These are phyloP conservation scores for Vireo griseus DNA, from an alignment of 2,797 vertebrate genomes.

Conservation along the genomic window DNA sequence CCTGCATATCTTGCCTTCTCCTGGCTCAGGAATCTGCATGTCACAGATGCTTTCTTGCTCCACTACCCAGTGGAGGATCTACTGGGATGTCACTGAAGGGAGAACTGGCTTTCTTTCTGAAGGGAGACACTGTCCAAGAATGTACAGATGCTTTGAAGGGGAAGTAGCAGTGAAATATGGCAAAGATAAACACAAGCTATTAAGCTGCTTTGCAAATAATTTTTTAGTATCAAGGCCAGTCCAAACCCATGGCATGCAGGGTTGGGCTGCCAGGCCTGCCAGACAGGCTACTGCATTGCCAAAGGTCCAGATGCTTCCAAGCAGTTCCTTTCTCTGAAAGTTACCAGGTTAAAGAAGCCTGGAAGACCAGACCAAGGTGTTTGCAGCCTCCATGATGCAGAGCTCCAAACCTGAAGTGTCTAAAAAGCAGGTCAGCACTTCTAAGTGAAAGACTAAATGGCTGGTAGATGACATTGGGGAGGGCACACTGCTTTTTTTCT, in stretches of 20 bases:
- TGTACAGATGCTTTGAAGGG: neutral
- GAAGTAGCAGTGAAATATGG: neutral
- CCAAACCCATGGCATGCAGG: neutral
- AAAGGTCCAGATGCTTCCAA: neutral
- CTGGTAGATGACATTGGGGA: neutral
- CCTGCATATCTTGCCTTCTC: conserved; percentile 5
- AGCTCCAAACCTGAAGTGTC: neutral
- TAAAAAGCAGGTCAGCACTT: neutral
- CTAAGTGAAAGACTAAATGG: neutral
- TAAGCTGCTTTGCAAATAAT: neutral
- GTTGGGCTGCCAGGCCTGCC: neutral
- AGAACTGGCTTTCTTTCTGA: neutral
- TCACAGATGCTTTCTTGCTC: neutral
- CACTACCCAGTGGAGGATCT: neutral
- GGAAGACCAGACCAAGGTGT: neutral
- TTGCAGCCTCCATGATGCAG: neutral
- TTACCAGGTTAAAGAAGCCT: neutral
- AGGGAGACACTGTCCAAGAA: neutral
- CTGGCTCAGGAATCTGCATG: neutral
- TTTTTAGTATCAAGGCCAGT: neutral
- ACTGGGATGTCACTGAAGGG: neutral
- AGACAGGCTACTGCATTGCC: neutral
- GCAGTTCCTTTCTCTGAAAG: neutral
- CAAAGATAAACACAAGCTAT: neutral
- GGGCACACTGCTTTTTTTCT: neutral